Base-by-base conservation (phyloP, 2,888 invertebrate species). In the Caenorhabditis imperialis region DNA sequence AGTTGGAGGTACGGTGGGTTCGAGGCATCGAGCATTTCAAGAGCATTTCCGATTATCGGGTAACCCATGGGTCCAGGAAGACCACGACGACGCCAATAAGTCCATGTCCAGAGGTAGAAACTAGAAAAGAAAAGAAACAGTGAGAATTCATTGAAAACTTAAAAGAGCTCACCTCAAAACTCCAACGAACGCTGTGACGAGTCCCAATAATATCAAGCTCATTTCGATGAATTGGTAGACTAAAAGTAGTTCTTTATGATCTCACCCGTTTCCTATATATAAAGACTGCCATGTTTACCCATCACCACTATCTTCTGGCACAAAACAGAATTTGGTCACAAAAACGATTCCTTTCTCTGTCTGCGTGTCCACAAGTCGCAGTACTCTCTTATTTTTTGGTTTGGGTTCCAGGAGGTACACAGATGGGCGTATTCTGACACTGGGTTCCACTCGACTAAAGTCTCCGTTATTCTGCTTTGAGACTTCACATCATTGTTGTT, bases 41-140 rank as follows among this genome's bases (percentile, higher is more conserved):
- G 33, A 44, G 51, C 40, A 33, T 47, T 72, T n/a, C 81, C 81
- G n/a, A 73, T 45, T 16, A 80, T 45, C 0, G 73, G 67, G 18
- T 27, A 67, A 3, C 76, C 57, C 0, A 40, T 8, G 0, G 82
- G 82, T 14, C 82, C 81, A 1, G 50, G 42, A 20, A 82, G 54
- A 12, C 76, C 79, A n/a, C 65, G 75, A 18, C 74, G 54, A 12
- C 57, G 44, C 82, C 82, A 82, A 44, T 78, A 82, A 25, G 51
- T 55, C 50, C 62, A 65, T 44, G 71, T 57, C 45, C 63, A 69
- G 23, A 71, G 48, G 37, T 73, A 78, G 44, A 48, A 69, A 35
- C 79, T 79, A 48, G 35, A 77, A 62, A 62, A 16, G 10, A 37
- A 47, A 47, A 47, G 10, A n/a, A n/a, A n/a, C n/a, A n/a, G 5